Conservation (phyloP, 2,797 vertebrate species). For the Rostrhamus sociabilis region DNA sequence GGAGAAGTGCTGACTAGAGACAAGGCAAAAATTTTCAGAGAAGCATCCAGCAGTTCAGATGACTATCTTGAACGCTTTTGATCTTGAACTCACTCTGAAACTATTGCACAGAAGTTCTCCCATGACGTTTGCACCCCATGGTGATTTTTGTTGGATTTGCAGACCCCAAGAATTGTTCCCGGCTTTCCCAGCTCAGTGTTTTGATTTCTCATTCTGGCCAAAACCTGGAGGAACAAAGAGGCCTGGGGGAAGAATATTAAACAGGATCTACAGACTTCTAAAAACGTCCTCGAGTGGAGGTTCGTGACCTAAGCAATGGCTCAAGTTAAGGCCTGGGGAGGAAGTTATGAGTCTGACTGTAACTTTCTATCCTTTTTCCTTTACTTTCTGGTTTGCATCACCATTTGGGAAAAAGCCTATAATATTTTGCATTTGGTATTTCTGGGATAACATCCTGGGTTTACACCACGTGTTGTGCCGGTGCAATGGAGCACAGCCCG, state of each 20-base stretch:
- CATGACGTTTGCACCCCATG: neutral
- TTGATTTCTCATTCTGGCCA: neutral
- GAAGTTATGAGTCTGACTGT: neutral
- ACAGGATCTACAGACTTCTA: neutral
- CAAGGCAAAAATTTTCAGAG: neutral
- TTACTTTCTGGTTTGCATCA: neutral
- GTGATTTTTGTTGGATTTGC: neutral
- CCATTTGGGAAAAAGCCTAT: neutral
- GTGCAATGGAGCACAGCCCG: neutral
- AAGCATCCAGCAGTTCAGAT: neutral
- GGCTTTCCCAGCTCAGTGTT: neutral
- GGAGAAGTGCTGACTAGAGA: neutral
- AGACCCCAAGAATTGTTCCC: neutral
- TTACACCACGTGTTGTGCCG: fast-evolving
- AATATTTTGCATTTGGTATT: neutral
- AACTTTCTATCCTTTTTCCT: neutral
- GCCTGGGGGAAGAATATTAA: conserved; percentile 21
- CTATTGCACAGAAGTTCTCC: neutral
- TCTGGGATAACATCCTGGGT: neutral
- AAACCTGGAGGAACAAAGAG: neutral
- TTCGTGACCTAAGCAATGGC: neutral
- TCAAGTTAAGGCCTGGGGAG: neutral
- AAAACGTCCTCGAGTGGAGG: neutral
- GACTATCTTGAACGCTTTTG: neutral
- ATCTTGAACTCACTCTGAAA: neutral